Conservation (phyloP, 1,140 invertebrate species). For the Calephelis nemesis region DNA sequence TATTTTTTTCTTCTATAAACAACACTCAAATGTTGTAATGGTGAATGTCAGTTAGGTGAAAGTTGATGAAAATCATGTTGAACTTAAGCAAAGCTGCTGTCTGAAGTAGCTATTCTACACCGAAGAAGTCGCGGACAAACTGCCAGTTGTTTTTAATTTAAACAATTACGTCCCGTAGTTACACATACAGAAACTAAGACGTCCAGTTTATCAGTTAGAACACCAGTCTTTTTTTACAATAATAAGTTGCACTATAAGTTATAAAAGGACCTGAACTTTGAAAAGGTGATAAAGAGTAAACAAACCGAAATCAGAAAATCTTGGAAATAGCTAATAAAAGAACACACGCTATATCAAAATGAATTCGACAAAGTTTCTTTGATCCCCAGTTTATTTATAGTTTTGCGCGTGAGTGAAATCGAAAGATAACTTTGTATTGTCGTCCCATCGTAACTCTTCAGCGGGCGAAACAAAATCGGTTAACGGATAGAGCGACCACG, state of each 20-base stretch:
- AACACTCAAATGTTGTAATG: too few relatives aligned
- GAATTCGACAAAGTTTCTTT: conserved; percentile 10
- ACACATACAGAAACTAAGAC: too few relatives aligned
- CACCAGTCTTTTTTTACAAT: not conserved
- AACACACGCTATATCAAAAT: conserved; percentile 11
- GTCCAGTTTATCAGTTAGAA: too few relatives aligned
- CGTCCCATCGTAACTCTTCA: conserved; percentile 37
- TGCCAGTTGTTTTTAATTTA: too few relatives aligned
- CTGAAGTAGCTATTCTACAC: too few relatives aligned
- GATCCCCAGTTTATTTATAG: conserved; percentile 33
- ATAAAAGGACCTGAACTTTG: not conserved
- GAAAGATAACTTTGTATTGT: conserved; percentile 47
- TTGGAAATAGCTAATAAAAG: conserved; percentile 6
- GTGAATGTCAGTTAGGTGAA: too few relatives aligned
- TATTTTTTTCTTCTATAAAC: too few relatives aligned
- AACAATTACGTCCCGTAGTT: too few relatives aligned
- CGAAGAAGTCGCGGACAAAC: too few relatives aligned
- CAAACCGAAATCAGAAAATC: conserved; percentile 5
- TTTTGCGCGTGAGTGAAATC: conserved; percentile 41
- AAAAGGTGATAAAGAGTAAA: not conserved
- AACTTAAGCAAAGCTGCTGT: too few relatives aligned
- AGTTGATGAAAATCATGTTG: too few relatives aligned
- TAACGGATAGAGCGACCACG: conserved; percentile 23
- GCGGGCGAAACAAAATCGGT: conserved; percentile 35
- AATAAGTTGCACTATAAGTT: not conserved